These are phyloP conservation scores for Blastomussa wellsi DNA, from an alignment of 92 coral and sea anemone species.

Conservation along the genomic window DNA sequence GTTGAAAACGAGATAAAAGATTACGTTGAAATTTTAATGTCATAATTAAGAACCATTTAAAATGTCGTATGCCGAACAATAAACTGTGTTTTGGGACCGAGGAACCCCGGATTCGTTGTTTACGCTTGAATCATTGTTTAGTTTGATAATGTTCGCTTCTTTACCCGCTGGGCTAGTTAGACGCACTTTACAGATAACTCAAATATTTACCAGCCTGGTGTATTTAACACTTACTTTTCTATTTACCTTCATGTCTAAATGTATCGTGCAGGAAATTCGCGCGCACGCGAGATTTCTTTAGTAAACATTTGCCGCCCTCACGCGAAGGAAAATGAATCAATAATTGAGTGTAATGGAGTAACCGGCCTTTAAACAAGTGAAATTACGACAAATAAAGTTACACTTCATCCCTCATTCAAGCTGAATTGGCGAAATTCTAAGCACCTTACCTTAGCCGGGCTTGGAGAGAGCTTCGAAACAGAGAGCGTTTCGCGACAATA, in stretches of 20 bases:
- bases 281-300: constrained; percentile 29
- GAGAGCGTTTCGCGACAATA: too few relatives aligned
- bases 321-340: constrained; percentile 14
- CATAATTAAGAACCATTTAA: not conserved
- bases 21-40: not conserved
- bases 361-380: not conserved
- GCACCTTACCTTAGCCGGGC: constrained; percentile 26
- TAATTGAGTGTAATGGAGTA: not conserved
- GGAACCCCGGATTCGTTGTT: constrained; percentile 17
- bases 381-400: not conserved
- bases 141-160: not conserved
- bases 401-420: not conserved
- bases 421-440: too few relatives aligned
- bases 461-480: not conserved
- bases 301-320: constrained; percentile 19
- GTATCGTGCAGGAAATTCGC: constrained; percentile 8
- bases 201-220: constrained; percentile 35
- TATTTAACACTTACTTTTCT: not conserved
- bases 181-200: constrained; percentile 1
- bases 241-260: constrained; percentile 12
- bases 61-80: not conserved
- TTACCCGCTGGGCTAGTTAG: constrained; percentile 22
- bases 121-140: constrained; percentile 1
- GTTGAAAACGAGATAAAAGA: not conserved
- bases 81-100: not conserved